A percentile compares a stretch with the other conserved stretches of the same genome.
Evolutionary conservation across 2,888 invertebrate species (phyloP).

Genomic region (Diarsia mendica): DNA sequence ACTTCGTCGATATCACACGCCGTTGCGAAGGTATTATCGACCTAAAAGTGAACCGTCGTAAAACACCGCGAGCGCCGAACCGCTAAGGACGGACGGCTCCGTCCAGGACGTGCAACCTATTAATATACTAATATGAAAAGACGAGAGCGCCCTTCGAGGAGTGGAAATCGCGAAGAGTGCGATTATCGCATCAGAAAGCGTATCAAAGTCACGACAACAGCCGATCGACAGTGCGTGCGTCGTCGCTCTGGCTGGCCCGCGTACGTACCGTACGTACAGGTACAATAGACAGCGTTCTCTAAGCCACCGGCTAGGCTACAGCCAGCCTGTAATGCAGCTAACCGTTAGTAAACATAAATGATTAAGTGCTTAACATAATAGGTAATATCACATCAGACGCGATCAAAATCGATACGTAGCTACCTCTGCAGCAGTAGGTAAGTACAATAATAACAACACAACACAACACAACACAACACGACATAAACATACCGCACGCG

Average conservation of each 20-base stretch:
- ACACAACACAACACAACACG: too few relatives aligned
- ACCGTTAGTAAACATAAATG: too few relatives aligned
- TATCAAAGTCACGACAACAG: background rate
- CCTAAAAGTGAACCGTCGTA: conserved; percentile 47
- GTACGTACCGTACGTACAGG: background rate
- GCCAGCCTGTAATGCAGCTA: background rate
- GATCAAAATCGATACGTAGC: too few relatives aligned
- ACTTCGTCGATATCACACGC: conserved; percentile 35
- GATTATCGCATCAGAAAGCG: background rate
- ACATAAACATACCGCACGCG: too few relatives aligned
- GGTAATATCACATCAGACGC: too few relatives aligned
- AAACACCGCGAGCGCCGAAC: conserved; percentile 46
- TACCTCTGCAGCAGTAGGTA: too few relatives aligned
- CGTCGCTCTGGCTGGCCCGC: background rate
- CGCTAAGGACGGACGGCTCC: conserved; percentile 40
- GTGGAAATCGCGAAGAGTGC: background rate
- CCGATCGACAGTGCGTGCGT: too few relatives aligned
- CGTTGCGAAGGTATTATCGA: conserved; percentile 34
- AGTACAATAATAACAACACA: too few relatives aligned
- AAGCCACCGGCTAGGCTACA: background rate
- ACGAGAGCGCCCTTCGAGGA: conserved; percentile 4
- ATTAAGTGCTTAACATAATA: too few relatives aligned
- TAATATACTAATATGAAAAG: conserved; percentile 7
- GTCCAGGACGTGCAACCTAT: conserved; percentile 31
- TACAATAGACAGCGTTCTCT: background rate